A percentile compares a stretch with the other conserved stretches of the same genome.
These are phyloP conservation scores for Drosophila ironensis DNA, from an alignment of 1,140 invertebrate genomes.

Conservation along the genomic window DNA sequence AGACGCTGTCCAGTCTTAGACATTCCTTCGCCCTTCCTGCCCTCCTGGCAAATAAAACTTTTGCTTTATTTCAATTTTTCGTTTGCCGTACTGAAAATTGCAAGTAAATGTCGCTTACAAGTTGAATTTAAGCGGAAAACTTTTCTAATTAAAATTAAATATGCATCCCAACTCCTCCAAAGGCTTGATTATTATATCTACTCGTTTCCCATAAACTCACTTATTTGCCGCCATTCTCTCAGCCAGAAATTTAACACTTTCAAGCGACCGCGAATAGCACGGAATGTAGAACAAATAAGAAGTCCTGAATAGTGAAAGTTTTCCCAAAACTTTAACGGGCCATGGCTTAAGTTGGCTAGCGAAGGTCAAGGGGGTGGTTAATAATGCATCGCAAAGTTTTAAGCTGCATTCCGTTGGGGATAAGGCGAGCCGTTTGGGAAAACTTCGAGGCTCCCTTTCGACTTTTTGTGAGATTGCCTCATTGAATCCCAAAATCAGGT, in stretches of 20 bases:
- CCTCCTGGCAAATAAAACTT: slow-evolving; percentile 31
- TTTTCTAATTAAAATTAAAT: slow-evolving; percentile 80
- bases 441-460: no score
- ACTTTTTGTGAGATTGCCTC: no score
- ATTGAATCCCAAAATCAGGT: no score
- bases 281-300: slow-evolving; percentile 3
- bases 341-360: slow-evolving; percentile 17
- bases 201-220: slow-evolving; percentile 41
- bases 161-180: slow-evolving; percentile 60
- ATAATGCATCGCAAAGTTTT: slow-evolving; percentile 13
- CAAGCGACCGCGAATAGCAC: no score
- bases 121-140: slow-evolving; percentile 71
- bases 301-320: slow-evolving; percentile 38
- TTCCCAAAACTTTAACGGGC: slow-evolving; percentile 24
- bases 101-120: slow-evolving; percentile 50
- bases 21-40: slow-evolving; percentile 1
- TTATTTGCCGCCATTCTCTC: slow-evolving; percentile 12
- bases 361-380: slow-evolving; percentile 45
- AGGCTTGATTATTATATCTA: slow-evolving; percentile 76
- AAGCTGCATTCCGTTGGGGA: slow-evolving; percentile 19
- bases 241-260: slow-evolving; percentile 6
- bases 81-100: slow-evolving; percentile 37
- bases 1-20: slow-evolving; percentile 1
- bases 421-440: slow-evolving; percentile 4
- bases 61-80: slow-evolving; percentile 56